These are phyloP conservation scores for Monopis laevigella DNA, from an alignment of 2,888 invertebrate species.

Conservation along the genomic window DNA sequence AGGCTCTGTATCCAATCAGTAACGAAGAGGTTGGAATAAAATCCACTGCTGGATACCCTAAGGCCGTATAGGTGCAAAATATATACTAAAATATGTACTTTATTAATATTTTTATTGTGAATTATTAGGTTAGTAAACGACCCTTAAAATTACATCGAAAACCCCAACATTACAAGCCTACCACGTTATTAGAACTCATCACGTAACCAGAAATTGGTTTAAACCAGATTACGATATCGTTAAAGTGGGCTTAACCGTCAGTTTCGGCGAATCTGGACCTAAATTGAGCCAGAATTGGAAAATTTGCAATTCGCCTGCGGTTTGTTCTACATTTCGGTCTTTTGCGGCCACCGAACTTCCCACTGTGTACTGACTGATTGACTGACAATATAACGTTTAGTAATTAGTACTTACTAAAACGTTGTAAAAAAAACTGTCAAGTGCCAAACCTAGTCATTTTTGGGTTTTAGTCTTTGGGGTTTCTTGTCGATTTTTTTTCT, in stretches of 20 bases:
- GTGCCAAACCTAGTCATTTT: too few species aligned
- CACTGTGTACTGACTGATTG: too few species aligned
- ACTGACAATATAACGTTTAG: too few species aligned
- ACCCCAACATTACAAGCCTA: too few species aligned
- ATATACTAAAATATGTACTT: background rate
- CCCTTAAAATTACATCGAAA: too few species aligned
- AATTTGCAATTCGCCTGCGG: slow-evolving; percentile 9
- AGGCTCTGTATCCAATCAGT: too few species aligned
- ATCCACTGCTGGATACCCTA: background rate
- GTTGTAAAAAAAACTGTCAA: too few species aligned
- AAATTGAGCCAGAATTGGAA: slow-evolving; percentile 8
- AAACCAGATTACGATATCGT: slow-evolving; percentile 6
- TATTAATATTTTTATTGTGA: background rate
- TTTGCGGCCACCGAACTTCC: too few species aligned
- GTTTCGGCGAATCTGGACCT: slow-evolving; percentile 1
- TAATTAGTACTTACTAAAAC: too few species aligned
- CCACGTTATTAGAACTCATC: too few species aligned
- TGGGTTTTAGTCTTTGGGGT: too few species aligned
- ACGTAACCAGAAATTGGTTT: slow-evolving; percentile 3
- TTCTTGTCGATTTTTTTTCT: too few species aligned
- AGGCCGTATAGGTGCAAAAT: background rate
- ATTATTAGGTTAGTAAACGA: background rate
- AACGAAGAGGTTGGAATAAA: background rate
- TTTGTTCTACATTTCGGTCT: background rate
- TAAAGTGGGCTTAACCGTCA: slow-evolving; percentile 7